Percentiles rank a stretch among this genome's conserved stretches.
Evolutionary conservation across 2,888 invertebrate species (phyloP).

Genomic region (Drosophila longiperda): DNA sequence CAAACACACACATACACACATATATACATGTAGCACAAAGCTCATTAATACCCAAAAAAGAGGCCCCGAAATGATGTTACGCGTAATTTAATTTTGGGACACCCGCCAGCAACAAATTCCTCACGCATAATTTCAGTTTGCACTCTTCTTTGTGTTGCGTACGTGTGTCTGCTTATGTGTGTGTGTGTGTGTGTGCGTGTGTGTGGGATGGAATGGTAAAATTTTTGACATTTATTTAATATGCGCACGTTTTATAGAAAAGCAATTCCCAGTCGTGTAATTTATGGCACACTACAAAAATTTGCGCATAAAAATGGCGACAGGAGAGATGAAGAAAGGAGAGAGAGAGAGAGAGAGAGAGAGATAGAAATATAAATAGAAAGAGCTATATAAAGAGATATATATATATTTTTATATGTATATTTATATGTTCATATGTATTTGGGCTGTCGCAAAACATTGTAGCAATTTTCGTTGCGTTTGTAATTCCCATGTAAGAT

Average conservation of each 20-base stretch:
- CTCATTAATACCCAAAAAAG: conserved; percentile 76
- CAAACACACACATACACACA: not conserved
- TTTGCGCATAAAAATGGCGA: conserved; percentile 75
- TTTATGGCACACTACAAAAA: conserved; percentile 81
- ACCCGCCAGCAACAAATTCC: conserved; percentile 60
- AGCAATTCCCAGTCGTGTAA: conserved; percentile 81
- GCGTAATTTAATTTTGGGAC: conserved; percentile 77
- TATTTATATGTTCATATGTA: conserved; percentile 18
- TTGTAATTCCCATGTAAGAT: conserved; percentile 80
- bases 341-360: not conserved
- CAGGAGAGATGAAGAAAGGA: conserved; percentile 10
- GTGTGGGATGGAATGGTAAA: conserved; percentile 47
- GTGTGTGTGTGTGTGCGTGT: conserved; percentile 6
- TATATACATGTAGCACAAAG: conserved; percentile 49
- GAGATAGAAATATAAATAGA: not conserved
- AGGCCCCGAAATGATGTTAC: conserved; percentile 74
- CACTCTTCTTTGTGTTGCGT: conserved; percentile 34
- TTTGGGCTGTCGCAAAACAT: conserved; percentile 65
- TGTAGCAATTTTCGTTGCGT: conserved; percentile 77
- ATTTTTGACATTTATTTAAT: conserved; percentile 81
- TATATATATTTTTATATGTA: conserved; percentile 20
- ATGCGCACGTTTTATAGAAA: conserved; percentile 82
- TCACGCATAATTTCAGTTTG: conserved; percentile 68
- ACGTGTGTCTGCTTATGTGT: conserved; percentile 15
- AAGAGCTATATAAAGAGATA: not conserved